Conservation (phyloP, 2,113 vertebrate genomes). For the Hippopotamus amphibius region DNA sequence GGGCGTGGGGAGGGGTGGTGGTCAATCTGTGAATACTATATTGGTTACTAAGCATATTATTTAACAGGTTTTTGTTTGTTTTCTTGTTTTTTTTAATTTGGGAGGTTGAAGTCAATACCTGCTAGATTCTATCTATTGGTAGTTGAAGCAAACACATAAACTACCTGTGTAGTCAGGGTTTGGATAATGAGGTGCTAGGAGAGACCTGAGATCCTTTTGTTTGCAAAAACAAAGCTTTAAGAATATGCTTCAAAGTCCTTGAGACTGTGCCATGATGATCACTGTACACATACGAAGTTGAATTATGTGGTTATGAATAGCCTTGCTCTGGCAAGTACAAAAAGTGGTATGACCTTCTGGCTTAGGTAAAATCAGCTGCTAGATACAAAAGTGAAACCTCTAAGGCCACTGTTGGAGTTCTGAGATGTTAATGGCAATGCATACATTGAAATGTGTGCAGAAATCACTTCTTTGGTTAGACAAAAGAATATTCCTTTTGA, state of each 20-base stretch:
- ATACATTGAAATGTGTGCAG: not conserved
- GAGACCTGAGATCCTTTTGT: not conserved
- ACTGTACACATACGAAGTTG: not conserved
- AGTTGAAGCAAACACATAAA: not conserved
- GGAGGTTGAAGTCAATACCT: not conserved
- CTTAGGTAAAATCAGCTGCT: not conserved
- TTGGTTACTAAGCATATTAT: not conserved
- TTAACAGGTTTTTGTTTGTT: not conserved
- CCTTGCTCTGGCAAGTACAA: not conserved
- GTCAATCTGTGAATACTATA: not conserved
- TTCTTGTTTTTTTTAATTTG: conserved; percentile 12
- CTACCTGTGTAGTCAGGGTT: not conserved
- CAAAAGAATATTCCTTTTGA: not conserved
- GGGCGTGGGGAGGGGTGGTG: too few species aligned
- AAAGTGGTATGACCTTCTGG: not conserved
- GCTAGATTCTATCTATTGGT: not conserved
- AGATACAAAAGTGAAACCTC: conserved; percentile 7
- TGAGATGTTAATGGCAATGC: not conserved
- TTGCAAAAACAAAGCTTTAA: conserved; percentile 8
- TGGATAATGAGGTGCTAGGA: not conserved
- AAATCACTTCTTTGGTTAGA: conserved; percentile 11
- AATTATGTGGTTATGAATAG: not conserved
- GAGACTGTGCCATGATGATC: not conserved
- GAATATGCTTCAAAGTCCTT: not conserved
- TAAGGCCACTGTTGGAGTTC: not conserved